phyloP scores from a whole-genome alignment of 2,797 vertebrate species.

The Cygnus olor region DNA sequence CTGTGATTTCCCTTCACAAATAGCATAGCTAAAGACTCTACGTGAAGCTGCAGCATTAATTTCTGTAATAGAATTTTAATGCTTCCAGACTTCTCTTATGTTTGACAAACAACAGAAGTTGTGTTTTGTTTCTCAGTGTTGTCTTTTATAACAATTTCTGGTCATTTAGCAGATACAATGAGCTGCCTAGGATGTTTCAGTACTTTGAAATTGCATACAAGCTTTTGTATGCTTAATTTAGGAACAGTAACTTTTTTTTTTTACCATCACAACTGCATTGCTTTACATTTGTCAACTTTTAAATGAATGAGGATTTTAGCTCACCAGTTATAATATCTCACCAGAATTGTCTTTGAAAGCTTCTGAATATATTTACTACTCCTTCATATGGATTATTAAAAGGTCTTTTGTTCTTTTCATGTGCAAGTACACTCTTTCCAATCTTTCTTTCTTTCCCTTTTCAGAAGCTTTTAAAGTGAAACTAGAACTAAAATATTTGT shows the following conservation, averaged over 20 bases:
- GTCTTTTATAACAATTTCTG: background rate
- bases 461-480: background rate
- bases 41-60: background rate
- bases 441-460: background rate
- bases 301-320: background rate
- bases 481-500: background rate
- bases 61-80: background rate
- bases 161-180: background rate
- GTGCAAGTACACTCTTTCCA: background rate
- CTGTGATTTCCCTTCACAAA: background rate
- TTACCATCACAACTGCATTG: background rate
- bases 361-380: background rate
- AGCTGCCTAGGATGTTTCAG: background rate
- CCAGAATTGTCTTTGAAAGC: constrained; percentile 12
- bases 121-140: background rate
- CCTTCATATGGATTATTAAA: background rate
- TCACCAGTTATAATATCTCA: background rate
- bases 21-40: background rate
- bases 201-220: background rate
- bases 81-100: background rate
- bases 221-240: background rate
- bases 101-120: background rate
- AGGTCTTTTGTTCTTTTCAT: background rate
- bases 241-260: background rate
- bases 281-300: background rate